Base-by-base conservation (phyloP, 2,888 invertebrate species). In the Cheilosia vulpina region DNA sequence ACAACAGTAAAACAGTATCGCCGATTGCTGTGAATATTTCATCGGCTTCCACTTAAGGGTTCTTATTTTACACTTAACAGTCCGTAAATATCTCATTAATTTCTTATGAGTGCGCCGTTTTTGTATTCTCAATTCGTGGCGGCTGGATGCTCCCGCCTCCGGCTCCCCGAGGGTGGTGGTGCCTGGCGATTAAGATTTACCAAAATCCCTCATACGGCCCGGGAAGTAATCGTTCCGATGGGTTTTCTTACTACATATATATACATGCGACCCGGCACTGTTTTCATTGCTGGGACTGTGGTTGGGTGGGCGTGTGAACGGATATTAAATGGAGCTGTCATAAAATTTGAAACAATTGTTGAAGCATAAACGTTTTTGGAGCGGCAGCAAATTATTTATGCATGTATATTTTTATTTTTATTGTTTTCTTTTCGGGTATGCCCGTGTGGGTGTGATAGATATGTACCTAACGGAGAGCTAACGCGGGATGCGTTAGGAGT, bases 11-110 rank as follows among this genome's bases (percentile, higher is more conserved):
- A 38, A 38, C 41, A 50, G 24, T 60, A 71, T 45, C 73, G 62
- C 50, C 72, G 57, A 78, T 78, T 60, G 52, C 52, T 55, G 62
- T 85, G 81, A 72, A 85, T 85, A 76, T 85, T 85, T 85, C 68
- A 85, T 81, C 73, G 50, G 71, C 68, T 72, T 62, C 71, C 76
- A 72, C 85, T 85, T 81, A 72, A 77, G 76, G 85, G 71, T 72
- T 84, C 66, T 52, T 66, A 76, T 68, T 80, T 85, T 81, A 85
- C 79, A 79, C 81, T 85, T 85, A 65, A 76, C 80, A 81, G 76
- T 85, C 76, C 72, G 76, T 85, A 80, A 85, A 85, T 81, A 81
- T 85, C 85, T 81, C 76, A 76, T 85, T 76, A 85, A 85, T 81
- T 81, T 68, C 71, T 77, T 72, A 81, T 81, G 66, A 81, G 69